Evolutionary conservation across 2,888 invertebrate genomes (phyloP), one percentile per base, ranked within the genome.

Genomic region (Germaria angustata): DNA sequence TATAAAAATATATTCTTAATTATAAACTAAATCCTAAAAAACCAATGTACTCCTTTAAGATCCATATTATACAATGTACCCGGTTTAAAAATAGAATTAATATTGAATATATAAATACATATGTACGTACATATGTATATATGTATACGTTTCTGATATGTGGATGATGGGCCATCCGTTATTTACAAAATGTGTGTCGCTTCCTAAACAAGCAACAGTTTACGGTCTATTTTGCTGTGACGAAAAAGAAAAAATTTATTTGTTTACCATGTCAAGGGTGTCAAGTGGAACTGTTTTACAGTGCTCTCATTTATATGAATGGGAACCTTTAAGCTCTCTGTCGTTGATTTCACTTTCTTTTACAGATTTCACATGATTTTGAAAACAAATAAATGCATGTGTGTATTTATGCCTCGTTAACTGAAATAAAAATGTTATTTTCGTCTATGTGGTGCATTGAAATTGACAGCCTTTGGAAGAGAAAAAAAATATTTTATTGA

Each of bases 211-310:
- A 71, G 59, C 34, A 71, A 22, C 57, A 34, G 8, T 44, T 44
- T 24, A 59, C 22, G 36, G 32, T 51, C 36, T 53, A 39, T 51
- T n/a, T 66, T 51, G 51, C 9, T 24, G 9, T 28, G 11, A 68
- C 13, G 34, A 24, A 51, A 66, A n/a, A 36, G 24, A 51, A 41
- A 28, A 61, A 61, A 61, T 3, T 17, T n/a, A 34, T 22, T 3
- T 44, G 6, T 57, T 55, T 55, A 69, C 69, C 41, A 20, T 55
- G 55, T 68, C 68, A 68, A 68, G 55, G 34, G 69, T 69, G 69
- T 44, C 69, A 69, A 57, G 44, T 69, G 34, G 44, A 44, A 69
- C 22, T 34, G 55, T 69, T 68, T 41, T 20, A 68, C 68, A 68
- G 7, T 32, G 13, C 17, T 34, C n/a, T 69, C 15, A 36, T 44